Evolutionary conservation across 2,888 invertebrate species (phyloP), one percentile per base, ranked within the genome.

Genomic region (Diloba caeruleocephala): DNA sequence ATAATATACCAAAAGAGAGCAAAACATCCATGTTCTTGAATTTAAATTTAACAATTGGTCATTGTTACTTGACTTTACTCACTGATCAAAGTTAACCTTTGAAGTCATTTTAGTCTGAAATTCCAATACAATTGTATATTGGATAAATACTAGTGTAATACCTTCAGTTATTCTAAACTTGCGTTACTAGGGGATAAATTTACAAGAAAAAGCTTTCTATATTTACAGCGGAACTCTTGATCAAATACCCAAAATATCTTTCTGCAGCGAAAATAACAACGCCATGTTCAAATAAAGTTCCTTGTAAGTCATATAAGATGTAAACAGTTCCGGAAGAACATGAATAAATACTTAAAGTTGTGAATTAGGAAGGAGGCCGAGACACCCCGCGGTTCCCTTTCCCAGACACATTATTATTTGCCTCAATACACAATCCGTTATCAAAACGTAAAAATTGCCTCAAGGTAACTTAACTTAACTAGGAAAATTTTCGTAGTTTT

Each of bases 341-440:
- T 52, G 60, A 67, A 69, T 73, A 61, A 63, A 76, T 72, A 69
- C 73, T 73, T 71, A 59, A 64, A 70, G 55, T 74, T 61, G 62
- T 60, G 69, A 70, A 73, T 72, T 71, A 69, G 60, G 62, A 66
- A 71, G 62, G 50, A 63, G 65, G 64, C 60, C 70, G 43, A 62
- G 38, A 59, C 63, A 60, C 51, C 61, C 62, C 50, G 55, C 53
- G 60, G 60, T 62, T 52, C 28, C 62, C 62, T 44, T 71, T 74
- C 66, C 73, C 68, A 81, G 78, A 81, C 78, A 77, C 70, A 80
- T 84, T 84, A 78, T 78, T 74, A 79, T 77, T 75, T 79, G 82
- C 79, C 71, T 76, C 75, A 76, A 59, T 76, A 78, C 80, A 78
- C 81, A 76, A 65, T 63, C 67, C 53, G 61, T 70, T 70, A 74